phyloP scores from a whole-genome alignment of 2,888 invertebrate genomes.

The Desoria tigrina region DNA sequence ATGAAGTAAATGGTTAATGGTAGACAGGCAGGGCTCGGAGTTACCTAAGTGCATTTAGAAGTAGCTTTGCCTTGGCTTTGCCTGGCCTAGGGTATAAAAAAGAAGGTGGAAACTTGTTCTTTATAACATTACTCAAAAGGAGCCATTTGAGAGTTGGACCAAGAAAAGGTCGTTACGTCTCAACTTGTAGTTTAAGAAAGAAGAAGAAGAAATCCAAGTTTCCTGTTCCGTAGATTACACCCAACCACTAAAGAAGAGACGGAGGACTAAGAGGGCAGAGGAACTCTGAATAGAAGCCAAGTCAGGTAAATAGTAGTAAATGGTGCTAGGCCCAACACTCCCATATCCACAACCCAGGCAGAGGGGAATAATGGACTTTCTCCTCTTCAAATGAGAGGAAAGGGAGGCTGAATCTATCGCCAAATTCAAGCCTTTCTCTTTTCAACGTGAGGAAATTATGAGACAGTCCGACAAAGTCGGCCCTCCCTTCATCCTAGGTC shows the following conservation, averaged over 20 bases:
- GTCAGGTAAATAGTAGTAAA: not conserved
- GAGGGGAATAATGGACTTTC: no score
- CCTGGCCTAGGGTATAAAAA: not conserved
- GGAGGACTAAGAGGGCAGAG: not conserved
- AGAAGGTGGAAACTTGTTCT: conserved; percentile 22
- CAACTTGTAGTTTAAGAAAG: conserved; percentile 21
- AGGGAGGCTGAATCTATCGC: not conserved
- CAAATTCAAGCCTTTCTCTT: conserved; percentile 1
- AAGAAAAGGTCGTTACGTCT: conserved; percentile 46
- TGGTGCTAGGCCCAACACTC: no score
- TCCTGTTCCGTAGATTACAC: conserved; percentile 14
- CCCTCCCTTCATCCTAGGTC: no score
- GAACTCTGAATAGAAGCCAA: not conserved
- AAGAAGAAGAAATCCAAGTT: conserved; percentile 35
- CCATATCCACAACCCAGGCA: no score
- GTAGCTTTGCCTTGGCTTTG: not conserved
- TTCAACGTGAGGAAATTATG: conserved; percentile 14
- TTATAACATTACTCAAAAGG: conserved; percentile 32
- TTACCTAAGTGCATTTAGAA: conserved; percentile 17
- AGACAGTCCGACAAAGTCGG: conserved; percentile 16
- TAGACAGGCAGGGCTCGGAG: conserved; percentile 4
- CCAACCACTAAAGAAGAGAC: conserved; percentile 1
- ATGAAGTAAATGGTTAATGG: conserved; percentile 10
- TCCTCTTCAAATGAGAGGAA: conserved; percentile 5
- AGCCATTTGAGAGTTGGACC: conserved; percentile 38